Percentiles rank a stretch among this genome's conserved stretches.
These are phyloP conservation scores for Protaetia brevitarsis DNA, from an alignment of 1,140 invertebrate genomes.

Conservation along the genomic window DNA sequence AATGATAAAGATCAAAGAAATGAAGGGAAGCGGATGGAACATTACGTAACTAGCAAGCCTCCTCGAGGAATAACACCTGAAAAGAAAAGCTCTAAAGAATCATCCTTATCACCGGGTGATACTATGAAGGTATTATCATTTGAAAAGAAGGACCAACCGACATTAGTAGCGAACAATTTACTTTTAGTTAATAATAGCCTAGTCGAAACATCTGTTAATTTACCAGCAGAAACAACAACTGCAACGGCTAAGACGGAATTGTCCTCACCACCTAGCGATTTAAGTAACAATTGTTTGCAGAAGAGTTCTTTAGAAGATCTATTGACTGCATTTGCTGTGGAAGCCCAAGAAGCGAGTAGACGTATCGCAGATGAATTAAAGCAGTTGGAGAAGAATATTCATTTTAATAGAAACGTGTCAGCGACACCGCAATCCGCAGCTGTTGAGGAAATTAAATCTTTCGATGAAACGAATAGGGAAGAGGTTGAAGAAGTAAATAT, in stretches of 20 bases:
- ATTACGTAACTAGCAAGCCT: constrained; percentile 28
- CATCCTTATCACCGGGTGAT: background rate
- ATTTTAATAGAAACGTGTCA: background rate
- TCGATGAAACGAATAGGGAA: constrained; percentile 50
- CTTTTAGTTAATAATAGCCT: background rate
- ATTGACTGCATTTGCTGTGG: constrained; percentile 41
- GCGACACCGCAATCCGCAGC: background rate
- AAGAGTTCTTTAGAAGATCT: constrained; percentile 44
- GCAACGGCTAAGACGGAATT: constrained; percentile 29
- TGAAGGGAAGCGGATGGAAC: background rate
- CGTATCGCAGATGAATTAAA: constrained; percentile 53
- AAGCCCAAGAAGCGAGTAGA: constrained; percentile 53
- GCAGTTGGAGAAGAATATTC: constrained; percentile 38
- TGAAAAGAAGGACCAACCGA: background rate
- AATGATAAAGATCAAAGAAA: background rate
- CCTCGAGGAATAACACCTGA: constrained; percentile 38
- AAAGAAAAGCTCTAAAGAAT: constrained; percentile 23
- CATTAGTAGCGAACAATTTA: background rate
- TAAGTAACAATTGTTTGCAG: constrained; percentile 6
- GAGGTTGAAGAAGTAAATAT: constrained; percentile 44
- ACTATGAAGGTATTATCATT: background rate
- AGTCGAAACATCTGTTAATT: background rate
- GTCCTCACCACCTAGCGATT: constrained; percentile 32
- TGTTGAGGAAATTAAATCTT: constrained; percentile 35
- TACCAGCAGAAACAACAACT: background rate